A percentile compares a stretch with the other conserved stretches of the same genome.
These are phyloP conservation scores for Napeogenes inachia DNA, from an alignment of 2,888 invertebrate species.

Conservation along the genomic window DNA sequence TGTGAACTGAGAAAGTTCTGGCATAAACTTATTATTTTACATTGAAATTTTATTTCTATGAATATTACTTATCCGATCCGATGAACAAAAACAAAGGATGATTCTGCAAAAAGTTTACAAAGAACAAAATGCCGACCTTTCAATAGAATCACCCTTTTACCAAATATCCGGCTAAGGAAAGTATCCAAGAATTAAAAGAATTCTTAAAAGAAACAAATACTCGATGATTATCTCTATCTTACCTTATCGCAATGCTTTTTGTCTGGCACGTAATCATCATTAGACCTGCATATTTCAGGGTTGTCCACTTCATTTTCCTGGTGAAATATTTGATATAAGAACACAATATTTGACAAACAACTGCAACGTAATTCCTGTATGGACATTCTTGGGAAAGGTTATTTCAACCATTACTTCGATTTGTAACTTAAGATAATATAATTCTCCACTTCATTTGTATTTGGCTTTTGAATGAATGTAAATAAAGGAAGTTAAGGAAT, in stretches of 20 bases:
- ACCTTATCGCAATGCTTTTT: constrained; percentile 69
- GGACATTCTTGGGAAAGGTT: too few species aligned
- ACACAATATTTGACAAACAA: too few species aligned
- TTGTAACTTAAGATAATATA: too few species aligned
- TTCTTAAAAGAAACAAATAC: constrained; percentile 21
- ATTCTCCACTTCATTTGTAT: too few species aligned
- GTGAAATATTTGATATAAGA: constrained; percentile 28
- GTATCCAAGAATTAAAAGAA: constrained; percentile 13
- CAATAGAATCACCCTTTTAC: not conserved
- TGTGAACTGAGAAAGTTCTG: too few species aligned
- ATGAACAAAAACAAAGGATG: constrained; percentile 6
- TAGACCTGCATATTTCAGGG: constrained; percentile 54
- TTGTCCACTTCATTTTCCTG: constrained; percentile 69
- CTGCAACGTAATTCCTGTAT: too few species aligned
- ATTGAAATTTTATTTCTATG: too few species aligned
- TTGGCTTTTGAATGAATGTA: too few species aligned
- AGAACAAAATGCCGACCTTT: not conserved
- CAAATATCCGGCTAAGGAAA: not conserved
- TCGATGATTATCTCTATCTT: constrained; percentile 27
- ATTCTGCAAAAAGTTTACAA: constrained; percentile 3
- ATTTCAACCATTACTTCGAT: too few species aligned
- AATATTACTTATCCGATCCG: not conserved
- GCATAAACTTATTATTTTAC: too few species aligned
- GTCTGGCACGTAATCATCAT: constrained; percentile 60
- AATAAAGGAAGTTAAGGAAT: too few species aligned